Evolutionary conservation across 2,888 invertebrate species (phyloP).

Genomic region (Ophion ventricosus): DNA sequence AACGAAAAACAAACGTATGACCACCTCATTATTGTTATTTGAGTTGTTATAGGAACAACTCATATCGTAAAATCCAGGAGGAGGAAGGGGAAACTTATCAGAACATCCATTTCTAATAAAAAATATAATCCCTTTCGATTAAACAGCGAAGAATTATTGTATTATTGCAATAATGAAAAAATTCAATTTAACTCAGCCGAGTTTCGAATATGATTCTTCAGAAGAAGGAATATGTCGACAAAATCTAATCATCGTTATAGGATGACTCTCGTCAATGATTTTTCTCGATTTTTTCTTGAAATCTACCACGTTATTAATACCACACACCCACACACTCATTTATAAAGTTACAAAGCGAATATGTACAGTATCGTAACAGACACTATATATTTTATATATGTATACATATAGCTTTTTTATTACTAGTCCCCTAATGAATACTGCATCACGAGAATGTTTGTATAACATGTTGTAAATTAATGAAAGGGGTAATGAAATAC

Average conservation of each 20-base stretch:
- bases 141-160: too few relatives aligned
- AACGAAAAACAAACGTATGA: too few relatives aligned
- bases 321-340: slow-evolving; percentile 22
- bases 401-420: slow-evolving; percentile 76
- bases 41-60: too few relatives aligned
- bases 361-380: slow-evolving; percentile 75
- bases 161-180: too few relatives aligned
- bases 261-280: background rate
- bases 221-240: background rate
- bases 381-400: slow-evolving; percentile 73
- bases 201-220: background rate
- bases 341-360: slow-evolving; percentile 64
- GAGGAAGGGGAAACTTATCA: too few relatives aligned
- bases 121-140: too few relatives aligned
- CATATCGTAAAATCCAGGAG: too few relatives aligned
- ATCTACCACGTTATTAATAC: slow-evolving; percentile 28
- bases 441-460: slow-evolving; percentile 74
- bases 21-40: too few relatives aligned
- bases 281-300: background rate
- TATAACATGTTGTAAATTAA: slow-evolving; percentile 76
- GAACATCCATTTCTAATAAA: too few relatives aligned
- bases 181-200: too few relatives aligned
- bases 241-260: background rate
- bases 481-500: slow-evolving; percentile 69
- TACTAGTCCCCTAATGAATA: slow-evolving; percentile 71